Evolutionary conservation across 2,888 invertebrate species (phyloP).

Genomic region (Caenorhabditis angaria): DNA sequence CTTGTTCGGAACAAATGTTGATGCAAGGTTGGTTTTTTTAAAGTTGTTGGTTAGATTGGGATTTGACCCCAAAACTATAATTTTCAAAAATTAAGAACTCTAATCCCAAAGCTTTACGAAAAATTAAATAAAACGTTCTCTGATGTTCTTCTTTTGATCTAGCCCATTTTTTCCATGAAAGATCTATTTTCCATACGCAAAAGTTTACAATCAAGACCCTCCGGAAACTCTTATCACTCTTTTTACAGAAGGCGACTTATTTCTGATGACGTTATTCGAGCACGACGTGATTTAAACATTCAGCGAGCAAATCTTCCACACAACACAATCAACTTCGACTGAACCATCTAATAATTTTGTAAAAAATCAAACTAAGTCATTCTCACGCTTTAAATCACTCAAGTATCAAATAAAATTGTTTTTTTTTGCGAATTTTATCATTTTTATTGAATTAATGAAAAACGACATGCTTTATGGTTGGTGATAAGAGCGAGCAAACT

Average conservation of each 20-base stretch:
- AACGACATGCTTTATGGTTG: neutral
- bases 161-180: slow-evolving; percentile 11
- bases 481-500: slow-evolving; percentile 10
- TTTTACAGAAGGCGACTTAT: slow-evolving; percentile 30
- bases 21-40: slow-evolving; percentile 27
- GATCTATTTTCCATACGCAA: no score
- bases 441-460: slow-evolving; percentile 2
- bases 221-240: neutral
- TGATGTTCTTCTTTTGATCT: no score
- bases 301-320: slow-evolving; percentile 10
- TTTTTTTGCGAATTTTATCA: slow-evolving; percentile 9
- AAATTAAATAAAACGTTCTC: no score
- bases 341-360: slow-evolving; percentile 10
- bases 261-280: slow-evolving; percentile 37
- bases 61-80: slow-evolving; percentile 3
- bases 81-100: no score
- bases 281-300: slow-evolving; percentile 30
- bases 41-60: neutral
- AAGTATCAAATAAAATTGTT: slow-evolving; percentile 1
- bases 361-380: slow-evolving; percentile 10
- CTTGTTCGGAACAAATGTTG: slow-evolving; percentile 20
- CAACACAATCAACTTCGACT: neutral
- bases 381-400: slow-evolving; percentile 7
- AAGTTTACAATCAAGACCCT: neutral
- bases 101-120: no score